Conservation (phyloP, 2,797 vertebrate genomes). For the Urocyon cinereoargenteus region DNA sequence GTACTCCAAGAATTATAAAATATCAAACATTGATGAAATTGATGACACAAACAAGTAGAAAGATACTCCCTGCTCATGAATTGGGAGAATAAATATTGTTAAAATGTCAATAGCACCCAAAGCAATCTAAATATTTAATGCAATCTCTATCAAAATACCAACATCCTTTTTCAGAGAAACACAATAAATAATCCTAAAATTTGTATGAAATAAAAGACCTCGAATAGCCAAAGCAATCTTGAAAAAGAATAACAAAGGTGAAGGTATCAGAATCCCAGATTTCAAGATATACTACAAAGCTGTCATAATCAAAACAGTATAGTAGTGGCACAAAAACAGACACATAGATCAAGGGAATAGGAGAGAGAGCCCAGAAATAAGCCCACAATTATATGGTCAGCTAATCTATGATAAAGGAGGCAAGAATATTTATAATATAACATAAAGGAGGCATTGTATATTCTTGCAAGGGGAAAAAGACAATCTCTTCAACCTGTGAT, state of each 20-base stretch:
- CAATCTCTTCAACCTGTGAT: background rate
- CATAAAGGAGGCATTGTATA: no score
- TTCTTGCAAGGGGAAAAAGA: background rate
- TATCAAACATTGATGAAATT: background rate
- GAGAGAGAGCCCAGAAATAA: background rate
- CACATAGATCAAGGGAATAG: background rate
- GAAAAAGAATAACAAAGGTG: background rate
- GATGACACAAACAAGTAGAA: background rate
- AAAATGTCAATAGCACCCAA: background rate
- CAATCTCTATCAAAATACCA: background rate
- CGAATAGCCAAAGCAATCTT: background rate
- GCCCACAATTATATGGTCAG: background rate
- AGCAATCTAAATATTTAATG: background rate
- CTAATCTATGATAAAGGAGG: background rate
- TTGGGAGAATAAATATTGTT: background rate
- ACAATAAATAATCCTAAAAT: background rate
- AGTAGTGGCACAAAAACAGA: background rate
- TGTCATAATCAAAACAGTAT: background rate
- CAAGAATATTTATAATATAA: background rate
- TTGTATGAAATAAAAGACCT: background rate
- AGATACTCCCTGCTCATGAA: background rate
- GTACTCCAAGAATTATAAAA: background rate
- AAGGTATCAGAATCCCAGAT: background rate
- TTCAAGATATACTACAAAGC: background rate
- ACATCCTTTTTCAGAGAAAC: background rate